phyloP scores from a whole-genome alignment of 2,888 invertebrate genomes.

The Eumacrocentrus americanus region DNA sequence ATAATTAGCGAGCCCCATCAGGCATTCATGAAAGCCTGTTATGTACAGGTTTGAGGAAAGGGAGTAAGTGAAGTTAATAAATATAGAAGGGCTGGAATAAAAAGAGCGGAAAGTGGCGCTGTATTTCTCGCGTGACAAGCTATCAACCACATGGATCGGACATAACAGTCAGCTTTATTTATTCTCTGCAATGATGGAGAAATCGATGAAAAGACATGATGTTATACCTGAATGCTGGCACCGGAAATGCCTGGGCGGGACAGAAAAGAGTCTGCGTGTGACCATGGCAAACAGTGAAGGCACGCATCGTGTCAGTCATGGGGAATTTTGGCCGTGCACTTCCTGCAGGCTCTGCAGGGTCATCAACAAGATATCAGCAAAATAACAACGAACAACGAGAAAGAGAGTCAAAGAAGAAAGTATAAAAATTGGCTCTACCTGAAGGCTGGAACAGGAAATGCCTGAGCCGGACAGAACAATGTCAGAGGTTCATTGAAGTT shows the following conservation, averaged over 20 bases:
- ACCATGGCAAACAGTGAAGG: constrained; percentile 34
- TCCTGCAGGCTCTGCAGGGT: constrained; percentile 65
- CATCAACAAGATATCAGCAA: neutral
- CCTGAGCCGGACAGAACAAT: constrained; percentile 74
- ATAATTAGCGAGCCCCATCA: too few species aligned
- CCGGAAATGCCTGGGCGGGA: constrained; percentile 62
- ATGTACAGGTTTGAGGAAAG: too few species aligned
- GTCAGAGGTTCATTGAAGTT: constrained; percentile 56
- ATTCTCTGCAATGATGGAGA: constrained; percentile 3
- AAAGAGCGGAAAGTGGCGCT: constrained; percentile 25
- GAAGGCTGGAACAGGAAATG: constrained; percentile 73
- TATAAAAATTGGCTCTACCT: constrained; percentile 62
- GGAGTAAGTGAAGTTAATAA: too few species aligned
- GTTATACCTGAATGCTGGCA: constrained; percentile 62
- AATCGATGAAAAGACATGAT: constrained; percentile 11
- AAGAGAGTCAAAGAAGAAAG: neutral
- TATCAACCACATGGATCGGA: too few species aligned
- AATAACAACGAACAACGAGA: neutral
- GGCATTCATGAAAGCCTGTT: too few species aligned
- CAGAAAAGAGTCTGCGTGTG: constrained; percentile 56
- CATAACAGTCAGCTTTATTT: neutral
- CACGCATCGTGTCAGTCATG: constrained; percentile 51
- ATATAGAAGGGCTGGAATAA: neutral
- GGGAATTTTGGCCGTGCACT: constrained; percentile 69
- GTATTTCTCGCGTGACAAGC: too few species aligned